Base-by-base conservation (phyloP, 2,797 vertebrate genomes). In the Numenius phaeopus region DNA sequence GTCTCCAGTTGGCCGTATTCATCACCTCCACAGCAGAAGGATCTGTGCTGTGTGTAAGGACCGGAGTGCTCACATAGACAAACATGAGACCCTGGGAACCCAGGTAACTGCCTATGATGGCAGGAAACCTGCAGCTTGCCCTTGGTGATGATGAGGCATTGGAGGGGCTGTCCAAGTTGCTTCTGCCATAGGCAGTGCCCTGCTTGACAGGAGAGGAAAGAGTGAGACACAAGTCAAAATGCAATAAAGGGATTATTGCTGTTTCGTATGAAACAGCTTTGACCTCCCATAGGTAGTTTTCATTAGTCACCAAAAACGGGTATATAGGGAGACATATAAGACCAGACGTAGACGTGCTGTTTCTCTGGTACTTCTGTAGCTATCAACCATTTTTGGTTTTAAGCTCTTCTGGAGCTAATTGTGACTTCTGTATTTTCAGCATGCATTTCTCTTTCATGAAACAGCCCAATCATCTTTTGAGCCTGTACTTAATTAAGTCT, bases 61-160 rank as follows among this genome's bases (percentile, higher is more conserved):
- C n/a, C 49, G 39, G 17, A 47, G 10, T 3, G 3, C 21, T 32
- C 2, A 0, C 2, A 1, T 10, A 20, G 27, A 37, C 3, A 2
- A 59, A 10, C 0, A 1, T 0, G 55, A 54, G 30, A 11, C 44
- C 21, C 29, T 46, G 6, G 50, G 34, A 70, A 27, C 0, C 2
- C 54, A 61, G 61, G 29, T 58, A 30, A 23, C 73, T 61, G 64
- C 44, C 55, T 19, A 0, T 29, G 32, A 20, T 2, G 2, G 21
- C 30, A 50, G n/a, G 61, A 91, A 50, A 70, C 17, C 17, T 89
- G 12, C 20, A 46, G 29, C 26, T 65, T 70, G 30, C 19, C 0
- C 0, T 24, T 37, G 55, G 5, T 34, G 8, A 17, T 4, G 7
- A 10, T 5, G 76, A 66, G 32, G 24, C 37, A 29, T 5, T 69